phyloP scores from a whole-genome alignment of 2,797 vertebrate species.

The Leucoraja ocellata region DNA sequence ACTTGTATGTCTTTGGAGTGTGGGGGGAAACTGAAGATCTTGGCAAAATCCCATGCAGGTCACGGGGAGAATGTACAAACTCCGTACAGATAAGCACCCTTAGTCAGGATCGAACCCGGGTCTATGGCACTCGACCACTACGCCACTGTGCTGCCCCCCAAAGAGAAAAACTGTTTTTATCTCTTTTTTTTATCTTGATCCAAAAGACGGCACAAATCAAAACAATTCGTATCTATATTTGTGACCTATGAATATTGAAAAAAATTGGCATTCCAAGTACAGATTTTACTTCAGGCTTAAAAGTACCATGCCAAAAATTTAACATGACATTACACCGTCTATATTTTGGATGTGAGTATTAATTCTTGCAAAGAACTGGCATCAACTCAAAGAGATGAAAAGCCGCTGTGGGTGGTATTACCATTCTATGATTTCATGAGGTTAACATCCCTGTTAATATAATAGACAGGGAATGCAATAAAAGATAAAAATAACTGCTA shows the following conservation, averaged over 20 bases:
- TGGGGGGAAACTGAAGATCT: too few species aligned
- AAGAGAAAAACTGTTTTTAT: neutral
- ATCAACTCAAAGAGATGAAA: too few species aligned
- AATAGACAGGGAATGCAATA: neutral
- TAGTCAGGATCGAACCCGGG: too few species aligned
- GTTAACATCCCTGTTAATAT: slow-evolving; percentile 12
- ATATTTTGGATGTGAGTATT: neutral
- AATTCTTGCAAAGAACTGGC: neutral
- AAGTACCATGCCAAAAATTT: neutral
- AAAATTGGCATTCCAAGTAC: neutral
- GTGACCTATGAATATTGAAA: neutral
- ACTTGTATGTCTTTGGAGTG: too few species aligned
- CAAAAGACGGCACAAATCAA: neutral
- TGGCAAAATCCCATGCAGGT: too few species aligned
- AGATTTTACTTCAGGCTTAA: neutral
- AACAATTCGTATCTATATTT: neutral
- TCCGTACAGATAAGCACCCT: too few species aligned
- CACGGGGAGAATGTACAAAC: too few species aligned
- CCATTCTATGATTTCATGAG: too few species aligned
- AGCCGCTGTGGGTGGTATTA: too few species aligned
- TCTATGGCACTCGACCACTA: too few species aligned
- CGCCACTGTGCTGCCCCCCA: too few species aligned
- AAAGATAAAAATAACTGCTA: neutral
- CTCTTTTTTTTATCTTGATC: neutral
- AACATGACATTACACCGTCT: neutral